Base-by-base conservation (phyloP, 2,888 invertebrate species). In the Mesorhabditis sp. region DNA sequence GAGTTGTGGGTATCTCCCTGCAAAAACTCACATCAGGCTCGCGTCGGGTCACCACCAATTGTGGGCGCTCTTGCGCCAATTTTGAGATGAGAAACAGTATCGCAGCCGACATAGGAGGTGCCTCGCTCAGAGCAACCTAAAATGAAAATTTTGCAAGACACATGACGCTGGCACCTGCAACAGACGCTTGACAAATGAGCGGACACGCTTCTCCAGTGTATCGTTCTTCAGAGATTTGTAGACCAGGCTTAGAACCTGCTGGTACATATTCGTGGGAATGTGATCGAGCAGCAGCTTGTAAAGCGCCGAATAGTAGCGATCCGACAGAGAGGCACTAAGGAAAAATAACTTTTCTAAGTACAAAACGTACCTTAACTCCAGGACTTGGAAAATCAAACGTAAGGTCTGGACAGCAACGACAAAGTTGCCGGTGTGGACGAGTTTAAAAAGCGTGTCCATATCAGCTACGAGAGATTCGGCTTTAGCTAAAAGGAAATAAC, bases 261-360 rank as follows among this genome's bases (percentile, higher is more conserved):
- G 74, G 68, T 77, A 80, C 0, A 92, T 91, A 10, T 89, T 90
- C n/a, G 85, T 85, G 6, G 82, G 80, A 28, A 76, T 88, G 0
- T 92, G 89, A 86, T 93, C 93, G 0, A 91, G 86, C 70, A 98
- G 86, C 86, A 95, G 95, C 42, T 90, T 90, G 86, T 98, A 98
- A 50, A 98, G 89, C 0, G 94, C 92, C 72, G 91, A 90, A 87
- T 95, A 96, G 82, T 86, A 89, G 2, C 89, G 86, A 76, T 89
- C 89, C 5, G 87, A 86, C 4, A 87, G 79, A 61, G 80, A 86
- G 66, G 86, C 85, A 76, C 88, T 87, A 50, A 70, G 28, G 28
- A 28, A 79, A 67, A 58, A 44, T 41, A 1, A 28, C 5, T 6
- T 13, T 15, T 15, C 15, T 45, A 68, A 62, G 5, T 45, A 28